These are phyloP conservation scores for Papilio glaucus DNA, from an alignment of 1,140 invertebrate species.

Conservation along the genomic window DNA sequence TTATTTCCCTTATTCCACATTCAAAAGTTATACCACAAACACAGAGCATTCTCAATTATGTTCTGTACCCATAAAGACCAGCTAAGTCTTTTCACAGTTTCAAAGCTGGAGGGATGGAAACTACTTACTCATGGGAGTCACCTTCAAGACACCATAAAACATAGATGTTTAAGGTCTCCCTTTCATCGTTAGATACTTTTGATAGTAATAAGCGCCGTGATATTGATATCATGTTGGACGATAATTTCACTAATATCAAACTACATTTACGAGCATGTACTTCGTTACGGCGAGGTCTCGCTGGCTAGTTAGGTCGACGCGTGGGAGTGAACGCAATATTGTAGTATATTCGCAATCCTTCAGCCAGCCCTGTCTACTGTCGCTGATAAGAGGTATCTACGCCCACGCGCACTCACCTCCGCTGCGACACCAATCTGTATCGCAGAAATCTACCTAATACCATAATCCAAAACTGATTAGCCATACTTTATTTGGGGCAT, in stretches of 20 bases:
- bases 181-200: no score
- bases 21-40: no score
- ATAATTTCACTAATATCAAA: background rate
- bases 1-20: no score
- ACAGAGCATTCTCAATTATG: no score
- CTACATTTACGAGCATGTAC: background rate
- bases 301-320: background rate
- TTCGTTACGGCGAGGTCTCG: background rate
- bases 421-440: background rate
- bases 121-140: no score
- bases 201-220: background rate
- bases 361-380: background rate
- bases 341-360: background rate
- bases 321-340: background rate
- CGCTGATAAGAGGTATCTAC: conserved; percentile 8
- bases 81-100: no score
- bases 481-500: background rate
- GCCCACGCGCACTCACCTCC: conserved; percentile 9
- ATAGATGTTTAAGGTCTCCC: no score
- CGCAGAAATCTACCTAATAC: background rate
- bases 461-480: no score
- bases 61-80: no score
- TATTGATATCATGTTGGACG: no score
- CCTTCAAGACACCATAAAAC: no score
- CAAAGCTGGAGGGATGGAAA: no score